These are phyloP conservation scores for Hypanus sabinus DNA, from an alignment of 2,113 vertebrate species.

Conservation along the genomic window DNA sequence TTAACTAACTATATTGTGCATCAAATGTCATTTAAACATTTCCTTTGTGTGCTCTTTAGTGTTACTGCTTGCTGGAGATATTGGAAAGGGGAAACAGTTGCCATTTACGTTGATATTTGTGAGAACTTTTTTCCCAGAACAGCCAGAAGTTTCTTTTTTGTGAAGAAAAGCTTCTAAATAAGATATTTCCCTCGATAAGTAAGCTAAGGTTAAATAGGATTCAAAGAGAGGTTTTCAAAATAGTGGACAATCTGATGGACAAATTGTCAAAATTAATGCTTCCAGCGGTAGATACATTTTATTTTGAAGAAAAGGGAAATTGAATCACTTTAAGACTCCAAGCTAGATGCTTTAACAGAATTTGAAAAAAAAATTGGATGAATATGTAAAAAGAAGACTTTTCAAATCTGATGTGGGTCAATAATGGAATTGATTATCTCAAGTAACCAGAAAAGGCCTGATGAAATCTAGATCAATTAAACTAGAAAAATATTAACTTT, in stretches of 20 bases:
- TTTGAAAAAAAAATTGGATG: background rate
- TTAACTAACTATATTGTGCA: too few relatives aligned
- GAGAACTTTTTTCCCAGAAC: too few relatives aligned
- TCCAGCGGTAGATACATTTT: background rate
- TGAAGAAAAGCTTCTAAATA: background rate
- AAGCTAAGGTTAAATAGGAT: background rate
- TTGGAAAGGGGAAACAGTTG: too few relatives aligned
- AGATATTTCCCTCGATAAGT: background rate
- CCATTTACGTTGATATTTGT: too few relatives aligned
- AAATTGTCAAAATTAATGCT: background rate
- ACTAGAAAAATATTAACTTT: background rate
- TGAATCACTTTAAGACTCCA: background rate
- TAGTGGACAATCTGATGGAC: background rate
- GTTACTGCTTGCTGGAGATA: too few relatives aligned
- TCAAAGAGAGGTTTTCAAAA: background rate
- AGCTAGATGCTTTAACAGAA: background rate
- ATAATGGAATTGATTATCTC: background rate
- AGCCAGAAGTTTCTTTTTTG: background rate
- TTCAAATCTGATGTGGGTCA: background rate
- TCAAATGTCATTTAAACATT: too few relatives aligned
- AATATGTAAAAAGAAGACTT: background rate
- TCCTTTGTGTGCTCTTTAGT: too few relatives aligned
- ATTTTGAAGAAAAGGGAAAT: background rate
- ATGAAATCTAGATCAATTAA: background rate
- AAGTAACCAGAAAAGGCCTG: background rate